A percentile compares a stretch with the other conserved stretches of the same genome.
Evolutionary conservation across 1,140 invertebrate species (phyloP).

Genomic region (Tetramorium alpestre): DNA sequence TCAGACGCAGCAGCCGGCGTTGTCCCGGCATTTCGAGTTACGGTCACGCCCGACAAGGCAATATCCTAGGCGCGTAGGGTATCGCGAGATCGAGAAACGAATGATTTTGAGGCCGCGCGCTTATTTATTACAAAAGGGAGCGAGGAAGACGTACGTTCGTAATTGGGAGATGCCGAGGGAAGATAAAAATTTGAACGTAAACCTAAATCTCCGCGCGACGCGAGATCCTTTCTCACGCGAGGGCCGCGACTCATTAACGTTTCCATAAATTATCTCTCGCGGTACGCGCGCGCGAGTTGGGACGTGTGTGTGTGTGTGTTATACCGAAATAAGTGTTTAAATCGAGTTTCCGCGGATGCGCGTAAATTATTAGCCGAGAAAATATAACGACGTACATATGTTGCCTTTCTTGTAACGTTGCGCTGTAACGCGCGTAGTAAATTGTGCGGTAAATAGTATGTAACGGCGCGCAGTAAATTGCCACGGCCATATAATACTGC

Average conservation of each 20-base stretch:
- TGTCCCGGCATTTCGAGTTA: constrained; percentile 59
- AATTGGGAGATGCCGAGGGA: constrained; percentile 9
- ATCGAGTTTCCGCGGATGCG: constrained; percentile 17
- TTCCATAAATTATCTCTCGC: constrained; percentile 31
- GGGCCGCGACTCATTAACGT: constrained; percentile 15
- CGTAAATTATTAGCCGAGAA: constrained; percentile 59
- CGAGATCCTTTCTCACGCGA: not conserved
- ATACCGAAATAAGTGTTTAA: constrained; percentile 32
- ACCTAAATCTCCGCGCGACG: not conserved
- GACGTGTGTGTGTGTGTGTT: not conserved
- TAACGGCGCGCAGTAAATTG: constrained; percentile 64
- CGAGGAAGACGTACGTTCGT: not conserved
- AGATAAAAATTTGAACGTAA: constrained; percentile 17
- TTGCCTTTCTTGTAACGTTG: constrained; percentile 60
- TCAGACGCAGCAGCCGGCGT: constrained; percentile 47
- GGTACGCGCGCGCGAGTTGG: not conserved
- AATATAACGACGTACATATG: constrained; percentile 58
- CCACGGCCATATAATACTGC: constrained; percentile 61
- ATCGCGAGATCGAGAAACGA: constrained; percentile 16
- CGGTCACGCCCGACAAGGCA: not conserved
- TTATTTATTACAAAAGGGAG: not conserved
- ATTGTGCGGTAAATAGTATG: constrained; percentile 65
- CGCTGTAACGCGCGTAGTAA: constrained; percentile 60
- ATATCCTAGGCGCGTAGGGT: not conserved
- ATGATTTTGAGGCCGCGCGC: not conserved